Evolutionary conservation across 2,113 vertebrate genomes (phyloP).

Genomic region (Myotis davidii): DNA sequence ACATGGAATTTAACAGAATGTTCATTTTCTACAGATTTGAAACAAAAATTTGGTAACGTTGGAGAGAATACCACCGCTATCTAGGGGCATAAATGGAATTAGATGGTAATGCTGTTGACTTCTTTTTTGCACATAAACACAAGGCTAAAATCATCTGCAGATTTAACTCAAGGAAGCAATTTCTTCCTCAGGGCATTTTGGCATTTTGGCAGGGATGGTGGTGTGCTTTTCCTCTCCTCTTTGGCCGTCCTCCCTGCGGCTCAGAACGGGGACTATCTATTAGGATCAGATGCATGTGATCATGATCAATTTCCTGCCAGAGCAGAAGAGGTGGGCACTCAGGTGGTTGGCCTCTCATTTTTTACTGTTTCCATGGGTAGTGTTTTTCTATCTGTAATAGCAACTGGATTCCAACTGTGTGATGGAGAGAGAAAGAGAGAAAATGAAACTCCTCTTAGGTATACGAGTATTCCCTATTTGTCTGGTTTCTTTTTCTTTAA

Average conservation of each 20-base stretch:
- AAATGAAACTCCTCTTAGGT: slow-evolving; percentile 66
- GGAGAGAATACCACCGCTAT: neutral
- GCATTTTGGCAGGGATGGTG: slow-evolving; percentile 71
- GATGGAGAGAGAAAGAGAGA: neutral
- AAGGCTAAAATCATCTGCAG: slow-evolving; percentile 75
- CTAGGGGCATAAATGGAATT: neutral
- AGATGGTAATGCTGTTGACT: slow-evolving; percentile 51
- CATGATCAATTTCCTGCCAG: slow-evolving; percentile 77
- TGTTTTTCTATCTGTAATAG: slow-evolving; percentile 64
- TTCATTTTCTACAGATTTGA: neutral
- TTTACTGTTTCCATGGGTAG: slow-evolving; percentile 13
- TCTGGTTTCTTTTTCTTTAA: slow-evolving; percentile 48
- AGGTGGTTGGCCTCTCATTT: neutral
- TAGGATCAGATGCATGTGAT: slow-evolving; percentile 74
- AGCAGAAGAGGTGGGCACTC: neutral
- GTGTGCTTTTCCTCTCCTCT: slow-evolving; percentile 43
- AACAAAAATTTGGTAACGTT: slow-evolving; percentile 16
- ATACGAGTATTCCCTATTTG: slow-evolving; percentile 24
- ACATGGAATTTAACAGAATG: neutral
- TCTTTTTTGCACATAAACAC: slow-evolving; percentile 62
- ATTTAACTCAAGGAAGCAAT: slow-evolving; percentile 74
- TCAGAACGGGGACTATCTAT: slow-evolving; percentile 49
- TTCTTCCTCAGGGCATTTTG: slow-evolving; percentile 74
- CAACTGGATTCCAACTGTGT: slow-evolving; percentile 46
- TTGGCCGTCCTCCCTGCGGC: slow-evolving; percentile 28